Percentiles rank a stretch among this genome's conserved stretches.
Evolutionary conservation across 2,113 vertebrate species (phyloP).

Genomic region (Dolichotis patagonum): DNA sequence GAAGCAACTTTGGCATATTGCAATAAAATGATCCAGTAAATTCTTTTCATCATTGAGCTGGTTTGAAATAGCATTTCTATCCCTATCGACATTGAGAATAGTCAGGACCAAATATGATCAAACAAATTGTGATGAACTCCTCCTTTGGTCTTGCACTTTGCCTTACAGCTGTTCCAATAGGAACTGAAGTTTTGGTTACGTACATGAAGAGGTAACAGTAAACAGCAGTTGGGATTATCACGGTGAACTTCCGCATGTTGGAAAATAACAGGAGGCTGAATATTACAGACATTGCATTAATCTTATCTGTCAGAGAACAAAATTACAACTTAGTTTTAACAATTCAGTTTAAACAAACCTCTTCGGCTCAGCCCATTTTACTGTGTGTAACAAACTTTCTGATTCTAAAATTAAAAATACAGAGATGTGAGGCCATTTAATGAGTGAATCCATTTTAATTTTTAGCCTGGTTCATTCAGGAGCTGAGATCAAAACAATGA

Average conservation of each 20-base stretch:
- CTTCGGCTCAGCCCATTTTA: not conserved
- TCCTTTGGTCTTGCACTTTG: not conserved
- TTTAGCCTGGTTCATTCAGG: not conserved
- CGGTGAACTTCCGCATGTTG: not conserved
- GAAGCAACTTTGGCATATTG: not conserved
- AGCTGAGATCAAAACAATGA: not conserved
- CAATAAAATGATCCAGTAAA: not conserved
- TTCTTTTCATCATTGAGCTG: not conserved
- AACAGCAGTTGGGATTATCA: not conserved
- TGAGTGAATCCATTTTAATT: not conserved
- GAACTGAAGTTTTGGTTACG: not conserved
- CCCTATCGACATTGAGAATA: not conserved
- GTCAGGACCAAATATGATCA: not conserved
- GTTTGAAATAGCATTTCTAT: not conserved
- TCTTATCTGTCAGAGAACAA: not conserved
- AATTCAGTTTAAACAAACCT: not conserved
- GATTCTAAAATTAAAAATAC: not conserved
- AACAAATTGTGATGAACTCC: not conserved
- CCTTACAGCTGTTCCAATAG: not conserved
- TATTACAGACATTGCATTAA: not conserved
- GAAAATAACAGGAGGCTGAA: not conserved
- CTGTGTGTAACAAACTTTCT: not conserved
- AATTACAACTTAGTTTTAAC: not conserved
- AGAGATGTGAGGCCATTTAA: not conserved
- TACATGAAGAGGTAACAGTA: not conserved